phyloP scores from a whole-genome alignment of 1,140 invertebrate genomes.

The Lepidostoma basale region DNA sequence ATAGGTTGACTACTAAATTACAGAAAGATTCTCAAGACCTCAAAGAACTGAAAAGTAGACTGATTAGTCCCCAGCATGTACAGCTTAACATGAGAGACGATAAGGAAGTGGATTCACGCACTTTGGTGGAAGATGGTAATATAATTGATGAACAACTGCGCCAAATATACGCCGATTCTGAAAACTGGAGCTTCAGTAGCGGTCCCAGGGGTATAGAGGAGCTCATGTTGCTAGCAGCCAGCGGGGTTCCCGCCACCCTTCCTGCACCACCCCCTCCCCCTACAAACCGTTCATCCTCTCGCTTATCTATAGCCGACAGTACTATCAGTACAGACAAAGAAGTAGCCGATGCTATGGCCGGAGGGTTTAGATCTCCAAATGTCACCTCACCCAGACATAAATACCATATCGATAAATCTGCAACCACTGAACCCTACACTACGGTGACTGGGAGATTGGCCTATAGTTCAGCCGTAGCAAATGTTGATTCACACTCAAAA shows the following conservation, averaged over 20 bases:
- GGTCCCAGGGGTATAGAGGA: slow-evolving; percentile 65
- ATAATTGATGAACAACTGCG: slow-evolving; percentile 73
- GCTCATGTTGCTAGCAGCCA: slow-evolving; percentile 57
- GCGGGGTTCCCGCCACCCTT: slow-evolving; percentile 48
- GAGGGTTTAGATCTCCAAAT: slow-evolving; percentile 52
- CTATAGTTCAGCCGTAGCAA: slow-evolving; percentile 65
- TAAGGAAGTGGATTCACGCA: slow-evolving; percentile 63
- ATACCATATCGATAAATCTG: slow-evolving; percentile 60
- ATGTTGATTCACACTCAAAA: slow-evolving; percentile 63
- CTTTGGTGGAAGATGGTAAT: slow-evolving; percentile 67
- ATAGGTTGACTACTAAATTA: slow-evolving; percentile 74
- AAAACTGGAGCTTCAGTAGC: slow-evolving; percentile 76
- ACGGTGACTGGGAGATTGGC: slow-evolving; percentile 65
- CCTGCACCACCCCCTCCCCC: slow-evolving; percentile 39
- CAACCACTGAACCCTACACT: slow-evolving; percentile 62
- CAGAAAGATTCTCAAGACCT: slow-evolving; percentile 80
- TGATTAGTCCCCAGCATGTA: slow-evolving; percentile 63
- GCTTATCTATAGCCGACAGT: slow-evolving; percentile 62
- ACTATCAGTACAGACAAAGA: slow-evolving; percentile 60
- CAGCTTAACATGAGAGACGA: slow-evolving; percentile 52
- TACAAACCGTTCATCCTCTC: slow-evolving; percentile 61
- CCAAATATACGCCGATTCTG: slow-evolving; percentile 70
- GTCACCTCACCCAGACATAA: slow-evolving; percentile 62
- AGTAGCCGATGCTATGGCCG: slow-evolving; percentile 59
- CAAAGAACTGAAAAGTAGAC: slow-evolving; percentile 73